A percentile compares a stretch with the other conserved stretches of the same genome.
These are phyloP conservation scores for Procambarus virginalis DNA, from an alignment of 1,140 invertebrate genomes.

Conservation along the genomic window DNA sequence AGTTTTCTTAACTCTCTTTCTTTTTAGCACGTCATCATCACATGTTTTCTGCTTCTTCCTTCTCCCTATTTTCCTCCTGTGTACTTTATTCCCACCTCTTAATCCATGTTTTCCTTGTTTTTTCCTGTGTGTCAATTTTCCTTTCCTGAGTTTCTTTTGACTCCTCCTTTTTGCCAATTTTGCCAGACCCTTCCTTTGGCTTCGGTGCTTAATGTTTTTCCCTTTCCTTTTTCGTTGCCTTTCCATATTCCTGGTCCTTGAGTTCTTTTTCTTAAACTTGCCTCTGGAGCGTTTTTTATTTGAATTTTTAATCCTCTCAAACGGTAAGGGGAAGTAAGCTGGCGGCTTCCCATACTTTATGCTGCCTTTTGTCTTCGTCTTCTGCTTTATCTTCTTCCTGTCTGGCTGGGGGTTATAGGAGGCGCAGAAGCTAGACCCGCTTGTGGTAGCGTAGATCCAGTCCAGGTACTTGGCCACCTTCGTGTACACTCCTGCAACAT, in stretches of 20 bases:
- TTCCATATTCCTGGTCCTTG: no score
- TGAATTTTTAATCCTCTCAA: no score
- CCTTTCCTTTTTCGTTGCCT: background rate
- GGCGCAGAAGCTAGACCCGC: background rate
- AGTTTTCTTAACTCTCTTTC: no score
- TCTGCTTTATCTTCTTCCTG: slow-evolving; percentile 13
- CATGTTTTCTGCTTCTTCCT: background rate
- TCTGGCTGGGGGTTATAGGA: background rate
- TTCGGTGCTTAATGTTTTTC: background rate
- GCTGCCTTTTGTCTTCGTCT: background rate
- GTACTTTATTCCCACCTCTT: background rate
- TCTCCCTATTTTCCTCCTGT: background rate
- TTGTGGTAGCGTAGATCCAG: slow-evolving; percentile 22
- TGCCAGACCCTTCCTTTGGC: background rate
- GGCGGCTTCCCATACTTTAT: background rate
- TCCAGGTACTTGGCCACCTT: slow-evolving; percentile 25
- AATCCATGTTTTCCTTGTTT: background rate
- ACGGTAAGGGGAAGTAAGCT: no score
- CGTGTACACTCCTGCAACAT: slow-evolving; percentile 27
- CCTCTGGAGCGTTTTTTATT: no score
- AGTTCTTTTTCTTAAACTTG: no score
- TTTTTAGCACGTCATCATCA: no score
- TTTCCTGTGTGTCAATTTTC: background rate
- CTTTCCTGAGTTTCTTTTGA: background rate
- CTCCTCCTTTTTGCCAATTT: background rate